Evolutionary conservation across 30 jellyfish, hydroid and myxozoan genomes (phyloP), one percentile per base, ranked within the genome.

Genomic region (Catostylus mosaicus): DNA sequence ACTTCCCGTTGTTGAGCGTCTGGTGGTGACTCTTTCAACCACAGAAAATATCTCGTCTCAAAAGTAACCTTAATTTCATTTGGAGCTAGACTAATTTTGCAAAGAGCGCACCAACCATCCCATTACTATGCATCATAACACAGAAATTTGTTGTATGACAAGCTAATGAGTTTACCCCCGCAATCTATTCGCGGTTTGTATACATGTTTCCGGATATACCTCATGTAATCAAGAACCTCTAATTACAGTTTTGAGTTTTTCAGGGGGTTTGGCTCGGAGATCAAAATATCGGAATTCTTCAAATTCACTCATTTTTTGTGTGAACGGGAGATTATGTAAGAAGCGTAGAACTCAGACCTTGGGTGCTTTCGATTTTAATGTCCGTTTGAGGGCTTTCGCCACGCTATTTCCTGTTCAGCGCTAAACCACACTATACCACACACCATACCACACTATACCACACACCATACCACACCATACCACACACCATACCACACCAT

Each of bases 211-310:
- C 71, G 71, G 38, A n/a, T 37, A 18, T 1, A 3, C n/a, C 43
- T n/a, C 38, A 2, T 18, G 37, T 59, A 8, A 23, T 52, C 67
- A 52, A 59, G 19, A 23, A 27, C 71, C 71, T 59, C 8, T 18
- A 59, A 19, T 59, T 59, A 8, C 71, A 18, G 19, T 26, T 24
- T 23, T 8, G 1, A 26, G 7, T 59, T 1, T 59, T n/a, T n/a
- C 71, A 59, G 71, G 71, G 71, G 71, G 71, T n/a, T 23, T 48
- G 24, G 20, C 63, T n/a, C n/a, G n/a, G n/a, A n/a, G n/a, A n/a
- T n/a, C n/a, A n/a, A n/a, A n/a, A n/a, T n/a, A n/a, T n/a, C n/a
- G n/a, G n/a, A n/a, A n/a, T n/a, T n/a, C n/a, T n/a, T n/a, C n/a
- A n/a, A n/a, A n/a, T n/a, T n/a, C n/a, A n/a, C n/a, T n/a, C n/a